A percentile compares a stretch with the other conserved stretches of the same genome.
Evolutionary conservation across 2,113 vertebrate genomes (phyloP).

Genomic region (Thamnaconus septentrionalis): DNA sequence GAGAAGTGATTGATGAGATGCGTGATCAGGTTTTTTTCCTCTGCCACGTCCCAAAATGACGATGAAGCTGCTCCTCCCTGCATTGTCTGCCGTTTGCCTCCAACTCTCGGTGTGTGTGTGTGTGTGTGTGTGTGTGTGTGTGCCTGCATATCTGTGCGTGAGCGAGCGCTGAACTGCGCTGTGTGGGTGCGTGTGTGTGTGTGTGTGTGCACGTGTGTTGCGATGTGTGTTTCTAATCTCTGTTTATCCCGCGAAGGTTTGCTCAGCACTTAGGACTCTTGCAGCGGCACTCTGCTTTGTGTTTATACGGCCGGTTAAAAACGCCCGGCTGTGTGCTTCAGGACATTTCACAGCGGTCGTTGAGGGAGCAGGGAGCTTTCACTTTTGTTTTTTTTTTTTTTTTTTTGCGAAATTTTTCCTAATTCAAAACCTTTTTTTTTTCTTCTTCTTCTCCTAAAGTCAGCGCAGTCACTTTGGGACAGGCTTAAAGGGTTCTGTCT

Average conservation of each 20-base stretch:
- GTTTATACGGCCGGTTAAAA: constrained; percentile 36
- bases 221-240: constrained; percentile 43
- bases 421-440: not conserved
- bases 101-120: constrained; percentile 5
- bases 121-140: not conserved
- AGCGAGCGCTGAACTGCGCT: not conserved
- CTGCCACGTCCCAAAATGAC: constrained; percentile 44
- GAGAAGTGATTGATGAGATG: constrained; percentile 59
- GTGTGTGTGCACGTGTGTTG: constrained; percentile 4
- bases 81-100: constrained; percentile 37
- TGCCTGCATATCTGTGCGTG: constrained; percentile 7
- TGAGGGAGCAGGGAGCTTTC: constrained; percentile 1
- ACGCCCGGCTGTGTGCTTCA: constrained; percentile 28
- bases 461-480: constrained; percentile 19
- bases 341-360: constrained; percentile 29
- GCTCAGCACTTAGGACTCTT: constrained; percentile 48
- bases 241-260: constrained; percentile 53
- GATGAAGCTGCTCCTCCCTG: constrained; percentile 9
- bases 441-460: not conserved
- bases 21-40: constrained; percentile 44
- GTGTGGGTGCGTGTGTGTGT: constrained; percentile 6
- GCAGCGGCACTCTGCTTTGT: constrained; percentile 14
- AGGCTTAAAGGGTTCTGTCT: not conserved
- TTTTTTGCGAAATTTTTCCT: not conserved
- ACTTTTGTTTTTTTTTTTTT: constrained; percentile 7